Base-by-base conservation (phyloP, 2,888 invertebrate genomes). In the Lasioglossum figueresi region DNA sequence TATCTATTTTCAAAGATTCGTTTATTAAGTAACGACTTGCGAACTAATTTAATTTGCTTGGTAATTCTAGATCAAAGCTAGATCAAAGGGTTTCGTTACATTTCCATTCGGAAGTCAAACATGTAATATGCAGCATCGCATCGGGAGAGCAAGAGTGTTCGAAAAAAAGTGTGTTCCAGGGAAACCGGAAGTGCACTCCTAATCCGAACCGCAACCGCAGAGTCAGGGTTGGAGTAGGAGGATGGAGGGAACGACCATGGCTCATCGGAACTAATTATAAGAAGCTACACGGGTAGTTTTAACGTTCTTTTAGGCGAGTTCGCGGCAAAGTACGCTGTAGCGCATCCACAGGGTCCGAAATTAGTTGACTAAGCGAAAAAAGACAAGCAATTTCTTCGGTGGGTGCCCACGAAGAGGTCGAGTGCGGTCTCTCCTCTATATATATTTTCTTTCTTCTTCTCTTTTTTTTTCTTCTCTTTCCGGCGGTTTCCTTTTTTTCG, bases 361-460 rank as follows among this genome's bases (percentile, higher is more conserved):
- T 89, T 89, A 88, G 88, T 78, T 78, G 76, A 85, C 84, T 81
- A 88, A 89, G 88, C 85, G 85, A 89, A 89, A 89, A 90, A 85
- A 76, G 87, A 82, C 76, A 85, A 89, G 90, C 85, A 86, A 86
- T 89, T 89, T 89, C 88, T 89, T 88, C 79, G 74, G 48, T 71
- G 77, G 80, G 56, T 82, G 73, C 76, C 81, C 79, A 56, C 59
- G 83, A 83, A 72, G 71, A 80, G 78, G 83, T 89, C 82, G 80
- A 89, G 81, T 79, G 70, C 68, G 78, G 72, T 76, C n/a, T 19
- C 48, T 75, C 79, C 43, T 76, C 72, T 66, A 68, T 48, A 48
- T 48, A 48, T 16, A 48, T 19, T 19, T 48, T 5, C 77, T 70
- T 74, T 77, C 76, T 59, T n/a, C 59, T 59, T 2, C 31, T 2